A percentile compares a stretch with the other conserved stretches of the same genome.
These are phyloP conservation scores for Otolemur crassicaudatus DNA, from an alignment of 2,797 vertebrate genomes.

Conservation along the genomic window DNA sequence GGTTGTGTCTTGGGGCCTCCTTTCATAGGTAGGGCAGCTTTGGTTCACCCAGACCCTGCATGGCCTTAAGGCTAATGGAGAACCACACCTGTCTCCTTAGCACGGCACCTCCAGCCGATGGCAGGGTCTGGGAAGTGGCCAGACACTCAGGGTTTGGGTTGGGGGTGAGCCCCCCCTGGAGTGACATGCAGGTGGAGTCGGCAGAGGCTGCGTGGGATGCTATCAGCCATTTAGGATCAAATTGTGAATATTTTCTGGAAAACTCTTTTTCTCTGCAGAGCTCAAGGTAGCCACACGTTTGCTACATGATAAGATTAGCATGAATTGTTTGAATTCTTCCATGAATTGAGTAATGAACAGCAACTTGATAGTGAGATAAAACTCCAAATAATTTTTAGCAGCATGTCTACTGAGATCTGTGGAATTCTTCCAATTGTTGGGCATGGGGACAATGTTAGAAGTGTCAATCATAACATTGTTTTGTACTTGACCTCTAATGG, in stretches of 20 bases:
- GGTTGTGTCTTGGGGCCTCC: neutral
- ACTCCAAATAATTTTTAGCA: slow-evolving; percentile 39
- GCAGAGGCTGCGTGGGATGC: no score
- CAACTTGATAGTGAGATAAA: neutral
- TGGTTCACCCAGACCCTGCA: neutral
- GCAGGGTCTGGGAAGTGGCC: neutral
- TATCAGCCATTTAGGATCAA: neutral
- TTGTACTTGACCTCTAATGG: neutral
- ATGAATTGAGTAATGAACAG: slow-evolving; percentile 32
- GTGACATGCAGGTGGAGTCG: neutral
- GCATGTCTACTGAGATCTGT: slow-evolving; percentile 34
- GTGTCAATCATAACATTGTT: neutral
- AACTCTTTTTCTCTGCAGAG: neutral
- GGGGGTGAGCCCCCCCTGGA: neutral
- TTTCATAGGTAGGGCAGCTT: neutral
- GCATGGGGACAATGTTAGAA: neutral
- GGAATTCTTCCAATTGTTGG: neutral
- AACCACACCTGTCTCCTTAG: no score
- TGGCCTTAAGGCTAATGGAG: neutral
- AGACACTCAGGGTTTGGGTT: accelerated
- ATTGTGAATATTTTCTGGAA: neutral
- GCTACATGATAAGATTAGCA: neutral
- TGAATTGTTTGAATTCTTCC: neutral
- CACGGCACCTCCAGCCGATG: neutral
- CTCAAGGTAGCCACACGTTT: neutral